A percentile compares a stretch with the other conserved stretches of the same genome.
These are phyloP conservation scores for Plodia interpunctella DNA, from an alignment of 1,140 invertebrate species.

Conservation along the genomic window DNA sequence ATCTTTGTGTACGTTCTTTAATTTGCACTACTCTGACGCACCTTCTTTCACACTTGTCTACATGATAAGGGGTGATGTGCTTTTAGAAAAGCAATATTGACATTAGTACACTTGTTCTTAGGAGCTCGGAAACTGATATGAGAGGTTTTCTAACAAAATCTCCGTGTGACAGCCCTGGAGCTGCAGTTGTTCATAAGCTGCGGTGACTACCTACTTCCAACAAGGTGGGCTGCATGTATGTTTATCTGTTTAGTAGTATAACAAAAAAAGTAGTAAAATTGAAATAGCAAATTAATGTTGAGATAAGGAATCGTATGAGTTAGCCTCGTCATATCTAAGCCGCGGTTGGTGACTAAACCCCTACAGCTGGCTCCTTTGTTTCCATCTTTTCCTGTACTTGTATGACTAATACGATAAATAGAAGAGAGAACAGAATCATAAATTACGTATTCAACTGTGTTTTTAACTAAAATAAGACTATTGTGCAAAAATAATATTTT, in stretches of 20 bases:
- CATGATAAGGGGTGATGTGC: conserved; percentile 18
- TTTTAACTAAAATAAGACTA: too few species aligned
- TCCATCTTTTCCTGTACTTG: conserved; percentile 6
- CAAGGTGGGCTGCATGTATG: too few species aligned
- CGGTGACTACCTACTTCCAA: too few species aligned
- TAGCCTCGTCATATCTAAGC: not conserved
- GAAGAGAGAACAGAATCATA: too few species aligned
- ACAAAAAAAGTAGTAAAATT: too few species aligned
- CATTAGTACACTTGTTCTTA: not conserved
- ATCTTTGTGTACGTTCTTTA: not conserved
- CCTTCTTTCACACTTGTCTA: conserved; percentile 38
- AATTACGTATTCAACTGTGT: too few species aligned
- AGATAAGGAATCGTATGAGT: not conserved
- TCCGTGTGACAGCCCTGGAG: too few species aligned
- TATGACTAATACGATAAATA: not conserved
- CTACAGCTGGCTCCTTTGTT: conserved; percentile 2
- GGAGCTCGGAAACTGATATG: not conserved
- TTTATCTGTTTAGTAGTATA: too few species aligned
- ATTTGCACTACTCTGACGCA: conserved; percentile 27
- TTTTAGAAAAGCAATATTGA: conserved; percentile 11
- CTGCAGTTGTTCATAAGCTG: too few species aligned
- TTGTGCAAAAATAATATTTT: too few species aligned
- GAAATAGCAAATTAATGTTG: not conserved
- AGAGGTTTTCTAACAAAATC: too few species aligned
- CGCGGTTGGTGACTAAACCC: conserved; percentile 1